Evolutionary conservation across 2,888 invertebrate genomes (phyloP).

Genomic region (Eristalis arbustorum): DNA sequence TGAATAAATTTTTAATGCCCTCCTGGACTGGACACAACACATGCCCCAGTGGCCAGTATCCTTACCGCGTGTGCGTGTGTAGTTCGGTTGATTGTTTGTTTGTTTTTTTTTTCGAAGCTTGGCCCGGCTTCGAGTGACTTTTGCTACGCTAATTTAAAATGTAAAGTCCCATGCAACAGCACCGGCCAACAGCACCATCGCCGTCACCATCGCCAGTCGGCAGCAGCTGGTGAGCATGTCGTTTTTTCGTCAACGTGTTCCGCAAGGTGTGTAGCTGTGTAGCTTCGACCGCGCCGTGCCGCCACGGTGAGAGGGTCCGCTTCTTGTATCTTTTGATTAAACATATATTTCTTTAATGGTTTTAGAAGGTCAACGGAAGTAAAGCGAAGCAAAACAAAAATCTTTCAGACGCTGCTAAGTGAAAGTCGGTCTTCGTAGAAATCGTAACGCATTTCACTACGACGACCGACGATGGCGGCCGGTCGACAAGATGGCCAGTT

Average conservation of each 20-base stretch:
- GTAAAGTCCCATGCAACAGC: slow-evolving; percentile 2
- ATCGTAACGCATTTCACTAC: slow-evolving; percentile 70
- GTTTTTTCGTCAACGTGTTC: slow-evolving; percentile 24
- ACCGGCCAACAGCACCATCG: no score
- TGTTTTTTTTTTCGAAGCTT: not conserved
- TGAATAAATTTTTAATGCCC: slow-evolving; percentile 65
- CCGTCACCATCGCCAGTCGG: slow-evolving; percentile 23
- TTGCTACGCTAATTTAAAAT: slow-evolving; percentile 58
- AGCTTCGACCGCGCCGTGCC: not conserved
- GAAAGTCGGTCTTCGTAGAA: slow-evolving; percentile 68
- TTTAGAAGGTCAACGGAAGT: slow-evolving; percentile 71
- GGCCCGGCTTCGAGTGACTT: slow-evolving; percentile 38
- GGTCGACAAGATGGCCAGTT: not conserved
- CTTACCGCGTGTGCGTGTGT: slow-evolving; percentile 33
- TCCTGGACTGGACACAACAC: slow-evolving; percentile 6
- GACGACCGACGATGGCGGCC: not conserved
- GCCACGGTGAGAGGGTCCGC: slow-evolving; percentile 43
- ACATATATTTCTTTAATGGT: slow-evolving; percentile 43
- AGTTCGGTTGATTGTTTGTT: no score
- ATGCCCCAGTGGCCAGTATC: slow-evolving; percentile 23
- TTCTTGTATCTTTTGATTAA: slow-evolving; percentile 57
- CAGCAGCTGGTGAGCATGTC: slow-evolving; percentile 56
- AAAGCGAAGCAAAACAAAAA: slow-evolving; percentile 64
- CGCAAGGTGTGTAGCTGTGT: slow-evolving; percentile 63
- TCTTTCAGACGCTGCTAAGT: slow-evolving; percentile 61